Evolutionary conservation across 2,888 invertebrate genomes (phyloP), one percentile per base, ranked within the genome.

Genomic region (Aphodius granarius): DNA sequence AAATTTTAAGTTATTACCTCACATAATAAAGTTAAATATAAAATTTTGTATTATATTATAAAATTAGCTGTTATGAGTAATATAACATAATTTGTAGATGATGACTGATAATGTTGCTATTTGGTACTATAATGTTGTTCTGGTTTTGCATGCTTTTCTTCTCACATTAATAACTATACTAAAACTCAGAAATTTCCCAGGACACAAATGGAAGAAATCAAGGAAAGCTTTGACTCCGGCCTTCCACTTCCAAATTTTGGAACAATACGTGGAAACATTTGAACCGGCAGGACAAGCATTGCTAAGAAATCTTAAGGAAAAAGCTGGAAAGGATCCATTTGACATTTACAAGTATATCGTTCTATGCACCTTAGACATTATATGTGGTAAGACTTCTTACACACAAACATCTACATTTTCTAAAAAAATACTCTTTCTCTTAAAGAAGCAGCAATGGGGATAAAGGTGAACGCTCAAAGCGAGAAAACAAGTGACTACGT

Each of bases 391-490:
- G 66, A 20, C 13, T 43, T 4, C 4, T 16, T 6, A 43, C 9
- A n/a, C 17, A 5, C 3, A 18, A 43, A 43, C 13, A 9, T 3
- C 43, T 43, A 43, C 13, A 6, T 1, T 43, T 2, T 9, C 43
- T 43, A 18, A 62, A 73, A 23, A 19, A 22, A 70, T 73, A 62
- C 18, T 0, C 66, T 17, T 89, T 71, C 88, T 9, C 6, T 43
- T 43, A 43, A 43, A 94, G 96, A 96, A 87, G 93, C 95, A 5
- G 93, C 96, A 13, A 96, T 97, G 96, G 96, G 96, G 0, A 90
- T 91, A 6, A 89, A 90, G 22, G 88, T 95, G 0, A 89, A 94
- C 83, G 94, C 95, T 0, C 95, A 95, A 84, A 87, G 88, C 4
- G 88, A 93, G 82, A 88, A 88, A 6, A 89, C 93, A 78, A 92